phyloP scores from a whole-genome alignment of 1,140 invertebrate species.

The Calycopis cecrops region DNA sequence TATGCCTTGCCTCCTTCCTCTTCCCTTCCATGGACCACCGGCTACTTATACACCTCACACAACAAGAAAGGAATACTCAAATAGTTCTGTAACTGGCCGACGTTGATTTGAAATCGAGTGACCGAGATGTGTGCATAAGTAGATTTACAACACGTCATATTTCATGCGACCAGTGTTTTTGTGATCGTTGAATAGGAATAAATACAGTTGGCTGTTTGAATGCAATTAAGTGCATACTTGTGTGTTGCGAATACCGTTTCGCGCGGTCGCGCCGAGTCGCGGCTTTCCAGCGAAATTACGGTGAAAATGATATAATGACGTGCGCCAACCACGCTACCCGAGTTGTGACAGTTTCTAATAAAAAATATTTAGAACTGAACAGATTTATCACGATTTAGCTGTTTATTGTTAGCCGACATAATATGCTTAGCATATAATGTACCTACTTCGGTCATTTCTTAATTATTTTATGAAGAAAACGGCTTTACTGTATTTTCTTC shows the following conservation, averaged over 20 bases:
- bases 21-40: too few relatives aligned
- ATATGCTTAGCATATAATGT: too few relatives aligned
- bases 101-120: too few relatives aligned
- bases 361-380: constrained; percentile 6
- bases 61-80: too few relatives aligned
- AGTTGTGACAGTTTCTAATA: constrained; percentile 29
- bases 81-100: too few relatives aligned
- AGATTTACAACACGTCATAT: constrained; percentile 1
- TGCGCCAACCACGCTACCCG: constrained; percentile 32
- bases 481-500: too few relatives aligned
- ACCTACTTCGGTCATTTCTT: too few relatives aligned
- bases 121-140: too few relatives aligned
- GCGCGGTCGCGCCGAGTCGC: constrained; percentile 45
- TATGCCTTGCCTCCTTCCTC: too few relatives aligned
- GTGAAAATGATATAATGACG: constrained; percentile 62
- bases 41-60: too few relatives aligned
- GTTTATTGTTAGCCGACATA: too few relatives aligned
- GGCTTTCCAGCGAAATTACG: constrained; percentile 64
- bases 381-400: background rate
- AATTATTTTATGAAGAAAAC: too few relatives aligned
- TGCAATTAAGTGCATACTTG: constrained; percentile 61
- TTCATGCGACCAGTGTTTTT: constrained; percentile 43
- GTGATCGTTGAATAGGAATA: constrained; percentile 49
- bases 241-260: constrained; percentile 54
- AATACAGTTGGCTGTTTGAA: constrained; percentile 53